Base-by-base conservation (phyloP, 1,140 invertebrate genomes). In the Orussus abietinus region DNA sequence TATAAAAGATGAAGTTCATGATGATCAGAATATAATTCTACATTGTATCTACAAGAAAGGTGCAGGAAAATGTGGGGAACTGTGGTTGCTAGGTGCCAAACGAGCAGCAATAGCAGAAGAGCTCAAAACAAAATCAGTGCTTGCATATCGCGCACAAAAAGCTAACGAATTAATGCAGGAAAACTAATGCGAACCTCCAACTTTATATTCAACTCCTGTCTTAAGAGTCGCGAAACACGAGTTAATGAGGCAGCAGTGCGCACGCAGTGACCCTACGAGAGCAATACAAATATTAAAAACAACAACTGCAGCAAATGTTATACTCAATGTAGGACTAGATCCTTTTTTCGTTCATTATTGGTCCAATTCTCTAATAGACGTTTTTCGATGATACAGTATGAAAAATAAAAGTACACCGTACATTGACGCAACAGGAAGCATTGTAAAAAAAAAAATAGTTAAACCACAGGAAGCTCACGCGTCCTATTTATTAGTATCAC, bases 181-280 rank as follows among this genome's bases (percentile, higher is more conserved):
- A 11, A 30, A 30, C 11, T 28, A 41, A 32, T 30, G 14, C 10
- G 38, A 41, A 18, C 38, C 38, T 11, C 38, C 38, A 4, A 28
- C 31, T 18, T 25, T 41, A 15, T 22, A 11, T 5, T 20, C 11
- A 31, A 4, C 28, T 20, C 7, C 5, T 6, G 28, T 33, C 5
- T 18, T 41, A 6, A 6, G 18, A 7, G 22, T 7, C 1, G 38
- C 29, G 10, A 41, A 41, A 31, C 1, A 10, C 9, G 28, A 41
- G 33, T 18, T 32, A 9, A 32, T 10, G 5, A 19, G 19, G 14
- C 5, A 10, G 4, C 12, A 33, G 20, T 41, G 20, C 25, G 10
- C 20, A 7, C 28, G 33, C 22, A 4, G 6, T 4, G 28, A 41
- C 33, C 38, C 38, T 10, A 32, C 33, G 9, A 41, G 20, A 32